A percentile compares a stretch with the other conserved stretches of the same genome.
Conservation (phyloP, 1,140 invertebrate genomes). For the Drosophila kikkawai region DNA sequence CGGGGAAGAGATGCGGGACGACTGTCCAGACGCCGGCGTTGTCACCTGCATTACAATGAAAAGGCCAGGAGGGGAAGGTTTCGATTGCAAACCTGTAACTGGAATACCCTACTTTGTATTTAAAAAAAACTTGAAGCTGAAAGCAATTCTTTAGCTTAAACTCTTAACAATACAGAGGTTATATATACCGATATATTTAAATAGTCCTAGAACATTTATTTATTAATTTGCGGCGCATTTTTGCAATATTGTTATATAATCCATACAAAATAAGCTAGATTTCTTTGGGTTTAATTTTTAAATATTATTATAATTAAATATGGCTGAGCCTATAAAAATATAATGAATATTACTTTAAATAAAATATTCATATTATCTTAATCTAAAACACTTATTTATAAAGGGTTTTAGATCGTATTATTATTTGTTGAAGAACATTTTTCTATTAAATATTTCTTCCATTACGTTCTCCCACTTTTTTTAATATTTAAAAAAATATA, state of each 20-base stretch:
- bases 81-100: constrained; percentile 8
- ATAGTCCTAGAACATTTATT: neutral
- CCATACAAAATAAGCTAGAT: rapidly evolving
- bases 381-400: neutral
- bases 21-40: constrained; percentile 15
- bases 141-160: too few relatives aligned
- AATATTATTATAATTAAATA: too few relatives aligned
- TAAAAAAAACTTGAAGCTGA: neutral
- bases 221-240: neutral
- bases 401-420: too few relatives aligned
- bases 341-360: too few relatives aligned
- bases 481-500: neutral
- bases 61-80: constrained; percentile 5
- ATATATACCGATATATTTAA: too few relatives aligned
- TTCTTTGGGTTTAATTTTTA: too few relatives aligned
- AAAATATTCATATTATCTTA: too few relatives aligned
- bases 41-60: constrained; percentile 50
- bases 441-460: neutral
- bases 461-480: neutral
- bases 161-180: too few relatives aligned
- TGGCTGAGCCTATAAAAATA: neutral
- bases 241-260: neutral
- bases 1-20: neutral
- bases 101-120: constrained; percentile 15
- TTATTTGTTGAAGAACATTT: neutral